Conservation (phyloP, 2,797 vertebrate species). For the Hydrocynus forskahlii region DNA sequence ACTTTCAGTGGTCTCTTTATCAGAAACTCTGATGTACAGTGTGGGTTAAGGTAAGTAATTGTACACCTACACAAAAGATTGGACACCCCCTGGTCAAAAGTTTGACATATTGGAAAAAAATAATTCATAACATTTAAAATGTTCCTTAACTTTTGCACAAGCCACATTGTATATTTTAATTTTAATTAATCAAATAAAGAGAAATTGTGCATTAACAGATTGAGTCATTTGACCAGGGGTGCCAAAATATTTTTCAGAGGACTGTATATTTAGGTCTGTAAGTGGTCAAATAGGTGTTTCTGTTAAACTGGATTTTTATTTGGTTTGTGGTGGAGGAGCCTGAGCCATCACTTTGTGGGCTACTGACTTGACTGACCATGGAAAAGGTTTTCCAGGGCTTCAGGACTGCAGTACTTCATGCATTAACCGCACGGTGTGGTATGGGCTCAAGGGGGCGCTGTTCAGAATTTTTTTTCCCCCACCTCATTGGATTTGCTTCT, state of each 20-base stretch:
- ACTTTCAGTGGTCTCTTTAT: neutral
- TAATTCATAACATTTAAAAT: too few relatives aligned
- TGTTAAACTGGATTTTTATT: neutral
- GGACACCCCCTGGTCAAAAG: too few relatives aligned
- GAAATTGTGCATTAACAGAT: too few relatives aligned
- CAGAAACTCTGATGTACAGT: too few relatives aligned
- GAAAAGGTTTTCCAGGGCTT: slow-evolving; percentile 5
- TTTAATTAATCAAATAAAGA: too few relatives aligned
- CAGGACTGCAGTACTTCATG: slow-evolving; percentile 28
- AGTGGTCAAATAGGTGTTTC: neutral
- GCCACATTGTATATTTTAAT: too few relatives aligned
- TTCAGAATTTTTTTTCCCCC: slow-evolving; percentile 1
- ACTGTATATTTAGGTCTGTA: neutral
- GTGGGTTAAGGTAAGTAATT: neutral
- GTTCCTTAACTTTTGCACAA: too few relatives aligned
- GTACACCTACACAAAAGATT: neutral
- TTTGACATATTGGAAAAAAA: too few relatives aligned
- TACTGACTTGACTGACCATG: slow-evolving; percentile 13
- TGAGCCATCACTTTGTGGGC: slow-evolving; percentile 13
- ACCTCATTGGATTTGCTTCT: slow-evolving; percentile 19
- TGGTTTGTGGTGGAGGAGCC: slow-evolving; percentile 31
- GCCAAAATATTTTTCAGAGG: too few relatives aligned
- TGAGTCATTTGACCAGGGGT: too few relatives aligned
- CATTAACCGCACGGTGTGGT: slow-evolving; percentile 54
- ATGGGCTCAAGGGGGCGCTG: slow-evolving; percentile 3